These are phyloP conservation scores for Cecidostiba fungosa DNA, from an alignment of 2,888 invertebrate genomes.

Conservation along the genomic window DNA sequence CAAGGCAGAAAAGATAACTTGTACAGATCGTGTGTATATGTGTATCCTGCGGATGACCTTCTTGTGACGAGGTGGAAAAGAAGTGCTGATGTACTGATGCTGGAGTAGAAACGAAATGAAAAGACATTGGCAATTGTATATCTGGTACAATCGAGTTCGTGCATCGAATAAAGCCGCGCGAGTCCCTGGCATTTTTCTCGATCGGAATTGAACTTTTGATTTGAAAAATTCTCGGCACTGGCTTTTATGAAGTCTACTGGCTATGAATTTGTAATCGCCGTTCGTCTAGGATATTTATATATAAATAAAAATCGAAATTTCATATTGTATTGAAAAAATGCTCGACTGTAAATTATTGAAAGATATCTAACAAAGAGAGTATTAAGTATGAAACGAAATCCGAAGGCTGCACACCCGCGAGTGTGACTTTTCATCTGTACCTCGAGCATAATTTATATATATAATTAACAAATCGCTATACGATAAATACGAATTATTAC, in stretches of 20 bases:
- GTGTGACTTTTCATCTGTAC: slow-evolving; percentile 74
- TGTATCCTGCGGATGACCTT: neutral
- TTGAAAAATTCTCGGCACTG: neutral
- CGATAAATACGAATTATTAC: slow-evolving; percentile 37
- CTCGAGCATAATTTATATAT: slow-evolving; percentile 66
- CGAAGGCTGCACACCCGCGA: slow-evolving; percentile 39
- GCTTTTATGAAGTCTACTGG: no score
- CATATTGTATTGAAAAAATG: neutral
- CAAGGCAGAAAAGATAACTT: neutral
- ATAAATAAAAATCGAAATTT: no score
- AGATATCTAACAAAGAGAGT: neutral
- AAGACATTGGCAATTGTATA: neutral
- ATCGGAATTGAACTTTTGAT: neutral
- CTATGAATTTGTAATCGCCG: no score
- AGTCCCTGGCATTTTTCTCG: neutral
- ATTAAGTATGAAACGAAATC: slow-evolving; percentile 32
- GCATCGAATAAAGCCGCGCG: slow-evolving; percentile 25
- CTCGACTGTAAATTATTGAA: neutral
- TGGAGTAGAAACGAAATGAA: neutral
- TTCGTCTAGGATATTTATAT: no score
- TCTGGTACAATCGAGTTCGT: slow-evolving; percentile 14
- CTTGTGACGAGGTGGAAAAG: neutral
- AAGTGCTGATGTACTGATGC: slow-evolving; percentile 15
- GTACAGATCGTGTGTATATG: neutral
- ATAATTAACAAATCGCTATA: slow-evolving; percentile 51